These are phyloP conservation scores for Ptychoptera albimana DNA, from an alignment of 2,888 invertebrate species.

Conservation along the genomic window DNA sequence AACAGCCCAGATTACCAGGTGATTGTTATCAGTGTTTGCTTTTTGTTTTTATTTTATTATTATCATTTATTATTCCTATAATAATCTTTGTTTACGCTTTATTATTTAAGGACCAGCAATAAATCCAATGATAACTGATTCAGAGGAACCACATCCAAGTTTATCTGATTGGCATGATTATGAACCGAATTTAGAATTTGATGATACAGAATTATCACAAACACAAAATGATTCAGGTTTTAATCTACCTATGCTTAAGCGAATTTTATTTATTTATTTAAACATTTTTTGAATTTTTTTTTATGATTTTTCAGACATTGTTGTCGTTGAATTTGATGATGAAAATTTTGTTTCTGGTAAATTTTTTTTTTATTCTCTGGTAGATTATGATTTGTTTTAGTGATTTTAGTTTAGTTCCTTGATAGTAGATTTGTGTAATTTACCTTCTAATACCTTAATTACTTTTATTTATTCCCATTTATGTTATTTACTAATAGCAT, in stretches of 20 bases:
- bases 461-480: too few species aligned
- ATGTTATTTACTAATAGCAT: too few species aligned
- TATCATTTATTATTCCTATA: neutral
- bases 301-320: neutral
- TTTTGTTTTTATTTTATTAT: neutral
- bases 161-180: slow-evolving; percentile 84
- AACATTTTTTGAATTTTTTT: neutral
- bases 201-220: slow-evolving; percentile 76
- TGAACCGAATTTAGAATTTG: slow-evolving; percentile 91
- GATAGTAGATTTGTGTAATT: too few species aligned
- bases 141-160: slow-evolving; percentile 70
- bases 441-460: too few species aligned
- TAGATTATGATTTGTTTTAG: slow-evolving; percentile 2
- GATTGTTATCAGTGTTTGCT: neutral
- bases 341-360: slow-evolving; percentile 9
- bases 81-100: neutral
- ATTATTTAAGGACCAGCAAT: slow-evolving; percentile 23
- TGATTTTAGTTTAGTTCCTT: neutral
- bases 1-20: neutral
- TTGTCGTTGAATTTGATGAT: slow-evolving; percentile 9
- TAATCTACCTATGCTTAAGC: neutral
- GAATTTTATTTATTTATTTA: neutral
- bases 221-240: slow-evolving; percentile 21
- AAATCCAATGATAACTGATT: slow-evolving; percentile 31
- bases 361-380: too few species aligned